Evolutionary conservation across 1,140 invertebrate species (phyloP).

Genomic region (Rhysida immarginata): DNA sequence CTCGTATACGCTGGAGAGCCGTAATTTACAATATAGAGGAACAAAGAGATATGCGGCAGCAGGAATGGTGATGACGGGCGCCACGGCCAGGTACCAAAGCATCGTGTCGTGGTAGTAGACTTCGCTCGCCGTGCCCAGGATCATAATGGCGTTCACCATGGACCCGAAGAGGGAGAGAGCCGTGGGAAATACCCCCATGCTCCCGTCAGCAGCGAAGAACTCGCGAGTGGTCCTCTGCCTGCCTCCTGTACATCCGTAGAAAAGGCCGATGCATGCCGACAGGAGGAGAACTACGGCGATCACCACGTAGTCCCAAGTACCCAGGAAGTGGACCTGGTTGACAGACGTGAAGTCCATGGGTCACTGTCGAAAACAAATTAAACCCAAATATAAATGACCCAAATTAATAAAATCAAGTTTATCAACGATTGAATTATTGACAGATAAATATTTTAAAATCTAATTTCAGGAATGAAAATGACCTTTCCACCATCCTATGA

Average conservation of each 20-base stretch:
- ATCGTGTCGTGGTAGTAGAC: slow-evolving; percentile 65
- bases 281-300: slow-evolving; percentile 41
- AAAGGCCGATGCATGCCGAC: slow-evolving; percentile 57
- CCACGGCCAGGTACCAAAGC: slow-evolving; percentile 58
- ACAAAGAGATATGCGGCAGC: slow-evolving; percentile 65
- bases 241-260: slow-evolving; percentile 67
- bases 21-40: slow-evolving; percentile 76
- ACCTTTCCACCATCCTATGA: too few species aligned
- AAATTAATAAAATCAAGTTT: too few species aligned
- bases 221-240: slow-evolving; percentile 73
- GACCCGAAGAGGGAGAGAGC: slow-evolving; percentile 78
- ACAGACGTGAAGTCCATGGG: too few species aligned
- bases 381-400: too few species aligned
- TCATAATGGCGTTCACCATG: slow-evolving; percentile 84
- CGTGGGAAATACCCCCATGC: slow-evolving; percentile 59
- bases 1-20: slow-evolving; percentile 76
- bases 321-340: too few species aligned
- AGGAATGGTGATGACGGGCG: slow-evolving; percentile 59
- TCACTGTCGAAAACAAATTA: too few species aligned
- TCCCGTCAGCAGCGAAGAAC: slow-evolving; percentile 60
- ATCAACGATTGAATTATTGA: too few species aligned
- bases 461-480: too few species aligned
- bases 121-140: slow-evolving; percentile 71
- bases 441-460: too few species aligned
- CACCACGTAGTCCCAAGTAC: slow-evolving; percentile 53